Base-by-base conservation (phyloP, 2,797 vertebrate genomes). In the Furcifer pardalis region DNA sequence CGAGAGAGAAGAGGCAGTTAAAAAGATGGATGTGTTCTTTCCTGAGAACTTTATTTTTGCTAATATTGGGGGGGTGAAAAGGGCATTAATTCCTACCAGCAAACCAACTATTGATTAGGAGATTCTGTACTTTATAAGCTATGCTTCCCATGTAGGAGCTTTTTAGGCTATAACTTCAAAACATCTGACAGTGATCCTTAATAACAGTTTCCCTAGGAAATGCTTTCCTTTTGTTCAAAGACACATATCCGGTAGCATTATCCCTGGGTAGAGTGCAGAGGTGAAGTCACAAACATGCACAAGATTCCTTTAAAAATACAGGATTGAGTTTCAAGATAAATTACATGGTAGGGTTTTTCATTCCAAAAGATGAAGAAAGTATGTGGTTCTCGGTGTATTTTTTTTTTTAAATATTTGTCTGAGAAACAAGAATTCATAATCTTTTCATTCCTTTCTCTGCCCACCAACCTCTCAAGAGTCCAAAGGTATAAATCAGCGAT, bases 1-100 rank as follows among this genome's bases (percentile, higher is more conserved):
- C 86, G 91, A 63, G 60, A 59, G 2, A 52, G 78, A 89, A 92
- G 90, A 86, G n/a, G 37, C 63, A 84, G 73, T 92, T 91, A 81
- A 82, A 77, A 93, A 92, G 85, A 87, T 44, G 81, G 5, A 44
- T 68, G 8, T 68, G 44, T 89, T 87, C 25, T 78, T 74, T 82
- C 68, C n/a, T 66, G 84, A 90, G 44, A 82, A 65, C 17, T 63
- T 5, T 79, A 79, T 85, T 83, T 42, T 44, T 32, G 35, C 35
- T 72, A 91, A 78, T 79, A 86, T 17, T 72, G 83, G 86, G 40
- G 40, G 52, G 52, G 69, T 82, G 63, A 90, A 90, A 93, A 88
- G 63, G 27, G 5, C 77, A 86, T 68, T 87, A 79, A 63, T 82
- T 92, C 30, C 78, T 83, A 72, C 73, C 83, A 81, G 79, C 21